phyloP scores from a whole-genome alignment of 2,888 invertebrate species.

The Dioctria linearis region DNA sequence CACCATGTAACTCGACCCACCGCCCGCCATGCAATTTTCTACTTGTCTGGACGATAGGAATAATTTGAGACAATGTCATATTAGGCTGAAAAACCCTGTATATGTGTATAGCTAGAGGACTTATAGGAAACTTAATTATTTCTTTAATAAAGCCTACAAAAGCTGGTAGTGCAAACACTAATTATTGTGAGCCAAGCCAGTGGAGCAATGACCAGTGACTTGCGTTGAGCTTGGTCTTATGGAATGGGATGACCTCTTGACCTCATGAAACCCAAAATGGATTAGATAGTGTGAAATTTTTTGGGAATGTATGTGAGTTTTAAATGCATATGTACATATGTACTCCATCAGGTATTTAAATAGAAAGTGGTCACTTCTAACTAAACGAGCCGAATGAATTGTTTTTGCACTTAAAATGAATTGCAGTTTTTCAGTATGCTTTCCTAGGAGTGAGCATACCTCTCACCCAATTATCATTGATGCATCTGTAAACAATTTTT shows the following conservation, averaged over 20 bases:
- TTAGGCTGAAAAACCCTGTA: no score
- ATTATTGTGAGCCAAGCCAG: neutral
- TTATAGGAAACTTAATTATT: neutral
- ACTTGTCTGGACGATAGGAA: no score
- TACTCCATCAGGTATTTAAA: neutral
- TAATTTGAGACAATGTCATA: no score
- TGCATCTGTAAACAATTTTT: no score
- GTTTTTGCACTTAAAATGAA: constrained; percentile 18
- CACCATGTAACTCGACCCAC: no score
- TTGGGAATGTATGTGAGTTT: constrained; percentile 3
- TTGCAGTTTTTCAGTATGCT: neutral
- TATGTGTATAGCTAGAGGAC: neutral
- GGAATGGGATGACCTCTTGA: constrained; percentile 38
- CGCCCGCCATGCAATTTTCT: no score
- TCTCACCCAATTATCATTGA: neutral
- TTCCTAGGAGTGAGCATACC: neutral
- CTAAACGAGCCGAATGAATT: no score
- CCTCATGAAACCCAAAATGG: constrained; percentile 32
- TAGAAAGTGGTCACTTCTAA: neutral
- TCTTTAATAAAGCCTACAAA: constrained; percentile 4
- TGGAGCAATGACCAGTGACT: constrained; percentile 5
- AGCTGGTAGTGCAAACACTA: constrained; percentile 1
- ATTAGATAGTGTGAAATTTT: constrained; percentile 30
- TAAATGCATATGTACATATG: neutral
- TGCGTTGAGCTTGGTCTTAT: neutral